A percentile compares a stretch with the other conserved stretches of the same genome.
Conservation (phyloP, 2,888 invertebrate genomes). For the Melinaea menophilus region DNA sequence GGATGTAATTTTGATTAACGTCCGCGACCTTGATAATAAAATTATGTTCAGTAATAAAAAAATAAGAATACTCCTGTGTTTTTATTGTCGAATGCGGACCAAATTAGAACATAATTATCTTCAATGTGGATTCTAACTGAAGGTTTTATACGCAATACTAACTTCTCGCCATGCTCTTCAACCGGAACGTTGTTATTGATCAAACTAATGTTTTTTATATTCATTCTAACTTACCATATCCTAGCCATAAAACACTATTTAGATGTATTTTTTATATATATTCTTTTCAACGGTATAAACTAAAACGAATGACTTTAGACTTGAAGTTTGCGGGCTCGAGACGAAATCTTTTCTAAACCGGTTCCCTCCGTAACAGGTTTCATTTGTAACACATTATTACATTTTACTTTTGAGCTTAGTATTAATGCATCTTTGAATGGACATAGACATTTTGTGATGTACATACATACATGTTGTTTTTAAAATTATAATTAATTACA, state of each 20-base stretch:
- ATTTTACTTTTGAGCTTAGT: conserved; percentile 27
- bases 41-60: neutral
- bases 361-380: conserved; percentile 28
- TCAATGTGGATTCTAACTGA: neutral
- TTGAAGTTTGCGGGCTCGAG: conserved; percentile 5
- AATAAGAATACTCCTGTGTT: too few relatives aligned
- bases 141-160: neutral
- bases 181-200: neutral
- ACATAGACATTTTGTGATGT: conserved; percentile 7
- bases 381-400: conserved; percentile 29
- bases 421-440: conserved; percentile 17
- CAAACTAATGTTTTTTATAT: neutral
- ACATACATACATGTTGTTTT: neutral
- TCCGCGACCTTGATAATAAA: neutral
- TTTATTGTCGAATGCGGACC: too few relatives aligned
- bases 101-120: neutral
- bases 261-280: too few relatives aligned
- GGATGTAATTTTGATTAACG: neutral
- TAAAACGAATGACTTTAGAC: neutral
- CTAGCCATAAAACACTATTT: too few relatives aligned
- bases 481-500: conserved; percentile 15
- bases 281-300: neutral
- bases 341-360: conserved; percentile 33
- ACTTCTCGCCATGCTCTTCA: neutral
- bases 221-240: too few relatives aligned